Conservation (phyloP, 2,113 vertebrate genomes). For the Pheucticus melanocephalus region DNA sequence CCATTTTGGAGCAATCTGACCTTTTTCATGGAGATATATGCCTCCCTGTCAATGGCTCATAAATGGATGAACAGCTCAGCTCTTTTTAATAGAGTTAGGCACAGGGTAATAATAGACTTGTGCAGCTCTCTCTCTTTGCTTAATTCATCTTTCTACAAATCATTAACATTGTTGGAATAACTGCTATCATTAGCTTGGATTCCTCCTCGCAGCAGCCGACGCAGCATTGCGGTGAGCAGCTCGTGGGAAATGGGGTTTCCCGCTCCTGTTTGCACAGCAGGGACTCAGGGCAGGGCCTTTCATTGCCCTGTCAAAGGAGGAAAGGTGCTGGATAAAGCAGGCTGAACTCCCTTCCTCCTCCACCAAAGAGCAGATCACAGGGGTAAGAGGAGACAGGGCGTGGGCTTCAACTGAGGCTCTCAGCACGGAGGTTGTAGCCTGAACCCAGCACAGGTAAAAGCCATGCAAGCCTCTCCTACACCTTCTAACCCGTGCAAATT, state of each 20-base stretch:
- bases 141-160: slow-evolving; percentile 75
- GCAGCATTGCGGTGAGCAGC: background rate
- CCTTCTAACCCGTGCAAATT: background rate
- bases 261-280: background rate
- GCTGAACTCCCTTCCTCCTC: background rate
- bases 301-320: background rate
- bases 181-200: slow-evolving; percentile 60
- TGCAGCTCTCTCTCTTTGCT: slow-evolving; percentile 57
- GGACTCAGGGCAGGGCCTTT: background rate
- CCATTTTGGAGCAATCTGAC: slow-evolving; percentile 54
- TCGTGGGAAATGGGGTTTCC: background rate
- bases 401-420: background rate
- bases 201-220: background rate
- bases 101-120: slow-evolving; percentile 66
- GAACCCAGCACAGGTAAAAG: background rate
- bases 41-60: slow-evolving; percentile 66
- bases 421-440: background rate
- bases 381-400: background rate
- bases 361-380: background rate
- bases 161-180: slow-evolving; percentile 73
- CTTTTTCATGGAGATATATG: slow-evolving; percentile 65
- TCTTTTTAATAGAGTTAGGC: slow-evolving; percentile 73
- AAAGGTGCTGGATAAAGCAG: background rate
- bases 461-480: background rate
- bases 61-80: slow-evolving; percentile 75